A percentile compares a stretch with the other conserved stretches of the same genome.
Evolutionary conservation across 53 echinoderm and acorn worm species (phyloP).

Genomic region (Astropecten irregularis): DNA sequence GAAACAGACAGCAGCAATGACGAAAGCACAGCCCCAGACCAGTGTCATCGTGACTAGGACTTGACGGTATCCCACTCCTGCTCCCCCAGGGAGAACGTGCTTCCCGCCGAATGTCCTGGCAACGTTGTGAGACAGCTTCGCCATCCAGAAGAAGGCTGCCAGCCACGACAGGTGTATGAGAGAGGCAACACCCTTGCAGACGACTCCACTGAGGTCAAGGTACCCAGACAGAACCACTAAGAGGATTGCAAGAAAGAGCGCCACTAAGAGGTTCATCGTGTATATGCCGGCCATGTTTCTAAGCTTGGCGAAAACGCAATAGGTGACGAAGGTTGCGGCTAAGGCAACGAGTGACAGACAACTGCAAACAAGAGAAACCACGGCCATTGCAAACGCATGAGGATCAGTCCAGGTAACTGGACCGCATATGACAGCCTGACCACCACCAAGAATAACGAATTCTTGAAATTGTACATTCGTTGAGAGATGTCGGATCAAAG

Average conservation of each 20-base stretch:
- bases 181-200: slow-evolving; percentile 33
- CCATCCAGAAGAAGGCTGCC: slow-evolving; percentile 67
- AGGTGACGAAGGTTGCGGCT: slow-evolving; percentile 63
- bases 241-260: slow-evolving; percentile 57
- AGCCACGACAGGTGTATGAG: slow-evolving; percentile 54
- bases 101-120: neutral
- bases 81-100: neutral
- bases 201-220: neutral
- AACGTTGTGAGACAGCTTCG: slow-evolving; percentile 19
- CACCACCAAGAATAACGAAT: neutral
- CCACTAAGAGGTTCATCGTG: slow-evolving; percentile 67
- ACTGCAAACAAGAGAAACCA: slow-evolving; percentile 2
- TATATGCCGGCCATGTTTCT: slow-evolving; percentile 68
- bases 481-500: neutral
- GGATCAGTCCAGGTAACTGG: neutral
- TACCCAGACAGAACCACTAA: neutral
- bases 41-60: neutral
- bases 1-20: neutral
- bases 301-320: slow-evolving; percentile 50
- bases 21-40: slow-evolving; percentile 26
- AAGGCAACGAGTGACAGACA: slow-evolving; percentile 53
- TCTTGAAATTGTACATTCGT: neutral
- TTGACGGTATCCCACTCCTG: neutral
- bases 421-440: neutral
- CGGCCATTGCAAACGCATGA: neutral